Conservation (phyloP, 2,113 vertebrate species). For the Psettodes erumei region DNA sequence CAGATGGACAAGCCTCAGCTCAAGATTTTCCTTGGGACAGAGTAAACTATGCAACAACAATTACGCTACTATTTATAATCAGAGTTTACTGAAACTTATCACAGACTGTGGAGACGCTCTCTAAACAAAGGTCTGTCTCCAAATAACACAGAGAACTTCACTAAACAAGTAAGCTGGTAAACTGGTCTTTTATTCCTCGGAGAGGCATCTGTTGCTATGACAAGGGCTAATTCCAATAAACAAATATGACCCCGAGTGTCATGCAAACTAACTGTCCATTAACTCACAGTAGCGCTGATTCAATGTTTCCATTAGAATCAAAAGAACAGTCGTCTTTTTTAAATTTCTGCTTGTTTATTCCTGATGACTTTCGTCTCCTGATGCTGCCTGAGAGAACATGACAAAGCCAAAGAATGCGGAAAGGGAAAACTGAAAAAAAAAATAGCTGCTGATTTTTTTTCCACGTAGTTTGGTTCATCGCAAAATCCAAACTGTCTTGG, state of each 20-base stretch:
- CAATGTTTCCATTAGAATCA: conserved; percentile 1
- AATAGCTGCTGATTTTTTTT: neutral
- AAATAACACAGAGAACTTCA: neutral
- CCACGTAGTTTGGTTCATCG: neutral
- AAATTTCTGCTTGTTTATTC: conserved; percentile 16
- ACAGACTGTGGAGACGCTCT: neutral
- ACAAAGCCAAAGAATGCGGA: neutral
- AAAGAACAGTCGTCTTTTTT: neutral
- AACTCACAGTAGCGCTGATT: neutral
- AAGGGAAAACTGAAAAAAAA: neutral
- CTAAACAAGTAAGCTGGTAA: neutral
- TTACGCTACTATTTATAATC: neutral
- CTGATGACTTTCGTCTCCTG: neutral
- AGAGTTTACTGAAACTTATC: neutral
- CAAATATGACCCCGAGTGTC: conserved; percentile 7
- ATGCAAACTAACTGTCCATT: conserved; percentile 10
- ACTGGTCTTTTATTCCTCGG: neutral
- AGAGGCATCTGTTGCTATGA: neutral
- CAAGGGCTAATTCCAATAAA: neutral
- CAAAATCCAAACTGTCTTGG: neutral
- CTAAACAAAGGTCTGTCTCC: conserved; percentile 15
- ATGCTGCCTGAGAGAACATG: neutral
- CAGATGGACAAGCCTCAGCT: neutral
- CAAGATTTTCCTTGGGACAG: neutral
- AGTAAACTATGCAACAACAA: neutral